phyloP scores from a whole-genome alignment of 2,797 vertebrate species.

The Labeo calbasu region DNA sequence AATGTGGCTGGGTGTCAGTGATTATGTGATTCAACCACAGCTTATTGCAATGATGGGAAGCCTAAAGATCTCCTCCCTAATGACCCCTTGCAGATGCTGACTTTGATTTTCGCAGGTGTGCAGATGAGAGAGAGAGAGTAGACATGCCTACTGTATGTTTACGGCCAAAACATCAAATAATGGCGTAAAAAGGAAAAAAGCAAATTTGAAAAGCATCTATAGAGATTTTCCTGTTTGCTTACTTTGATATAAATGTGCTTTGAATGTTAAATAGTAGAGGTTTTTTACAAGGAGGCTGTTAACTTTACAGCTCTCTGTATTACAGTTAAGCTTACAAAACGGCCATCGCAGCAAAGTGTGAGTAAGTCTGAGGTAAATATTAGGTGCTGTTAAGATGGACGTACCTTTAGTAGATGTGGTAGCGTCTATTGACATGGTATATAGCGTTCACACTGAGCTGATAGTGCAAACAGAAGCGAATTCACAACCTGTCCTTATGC shows the following conservation, averaged over 20 bases:
- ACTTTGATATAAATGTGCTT: constrained; percentile 37
- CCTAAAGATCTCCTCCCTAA: constrained; percentile 19
- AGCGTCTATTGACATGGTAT: not conserved
- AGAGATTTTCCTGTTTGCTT: constrained; percentile 15
- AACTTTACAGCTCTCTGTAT: not conserved
- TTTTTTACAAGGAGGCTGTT: not conserved
- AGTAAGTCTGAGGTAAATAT: constrained; percentile 41
- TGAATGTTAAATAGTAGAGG: constrained; percentile 16
- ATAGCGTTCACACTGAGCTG: constrained; percentile 28
- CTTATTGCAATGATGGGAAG: constrained; percentile 32
- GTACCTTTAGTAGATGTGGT: constrained; percentile 9
- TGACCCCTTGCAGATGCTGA: constrained; percentile 36
- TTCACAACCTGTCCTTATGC: constrained; percentile 33
- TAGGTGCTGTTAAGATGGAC: constrained; percentile 20
- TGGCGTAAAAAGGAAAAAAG: not conserved
- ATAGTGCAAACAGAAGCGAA: constrained; percentile 23
- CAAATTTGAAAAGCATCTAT: not conserved
- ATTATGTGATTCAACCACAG: constrained; percentile 39
- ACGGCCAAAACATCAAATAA: constrained; percentile 18
- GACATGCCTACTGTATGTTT: constrained; percentile 3
- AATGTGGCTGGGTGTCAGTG: constrained; percentile 8
- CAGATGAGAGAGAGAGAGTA: constrained; percentile 2
- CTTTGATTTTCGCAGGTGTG: constrained; percentile 43
- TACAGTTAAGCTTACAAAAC: constrained; percentile 1
- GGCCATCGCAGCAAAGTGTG: constrained; percentile 12